These are phyloP conservation scores for Phania funesta DNA, from an alignment of 2,888 invertebrate species.

Conservation along the genomic window DNA sequence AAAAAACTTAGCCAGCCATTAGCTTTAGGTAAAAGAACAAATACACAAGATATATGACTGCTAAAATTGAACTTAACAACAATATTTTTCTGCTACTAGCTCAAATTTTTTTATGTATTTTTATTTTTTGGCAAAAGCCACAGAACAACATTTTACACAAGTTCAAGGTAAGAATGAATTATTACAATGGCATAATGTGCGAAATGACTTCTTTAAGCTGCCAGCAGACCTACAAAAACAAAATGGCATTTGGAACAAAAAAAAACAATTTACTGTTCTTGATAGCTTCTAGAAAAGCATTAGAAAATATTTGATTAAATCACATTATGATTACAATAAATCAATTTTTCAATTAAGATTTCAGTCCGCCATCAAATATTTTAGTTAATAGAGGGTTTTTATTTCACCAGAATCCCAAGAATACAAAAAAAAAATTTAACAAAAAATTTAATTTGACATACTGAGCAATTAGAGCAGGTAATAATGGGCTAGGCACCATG, in stretches of 20 bases:
- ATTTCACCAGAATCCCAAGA: not conserved
- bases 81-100: not conserved
- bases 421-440: too few relatives aligned
- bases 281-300: not conserved
- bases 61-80: constrained; percentile 17
- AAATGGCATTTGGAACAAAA: not conserved
- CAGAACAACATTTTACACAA: constrained; percentile 32
- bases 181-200: constrained; percentile 29
- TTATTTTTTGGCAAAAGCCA: constrained; percentile 43
- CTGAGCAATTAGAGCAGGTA: too few relatives aligned
- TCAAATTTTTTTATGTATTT: not conserved
- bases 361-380: not conserved
- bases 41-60: constrained; percentile 2
- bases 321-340: constrained; percentile 35
- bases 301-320: constrained; percentile 5
- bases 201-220: constrained; percentile 5
- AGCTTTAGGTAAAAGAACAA: not conserved
- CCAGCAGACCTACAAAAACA: not conserved
- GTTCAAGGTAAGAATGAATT: constrained; percentile 64
- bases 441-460: too few relatives aligned
- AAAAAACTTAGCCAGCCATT: not conserved
- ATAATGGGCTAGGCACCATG: too few relatives aligned
- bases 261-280: not conserved
- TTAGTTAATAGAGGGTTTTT: not conserved
- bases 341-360: constrained; percentile 35